Conservation (phyloP, 2,113 vertebrate species). For the Tachycineta bicolor region DNA sequence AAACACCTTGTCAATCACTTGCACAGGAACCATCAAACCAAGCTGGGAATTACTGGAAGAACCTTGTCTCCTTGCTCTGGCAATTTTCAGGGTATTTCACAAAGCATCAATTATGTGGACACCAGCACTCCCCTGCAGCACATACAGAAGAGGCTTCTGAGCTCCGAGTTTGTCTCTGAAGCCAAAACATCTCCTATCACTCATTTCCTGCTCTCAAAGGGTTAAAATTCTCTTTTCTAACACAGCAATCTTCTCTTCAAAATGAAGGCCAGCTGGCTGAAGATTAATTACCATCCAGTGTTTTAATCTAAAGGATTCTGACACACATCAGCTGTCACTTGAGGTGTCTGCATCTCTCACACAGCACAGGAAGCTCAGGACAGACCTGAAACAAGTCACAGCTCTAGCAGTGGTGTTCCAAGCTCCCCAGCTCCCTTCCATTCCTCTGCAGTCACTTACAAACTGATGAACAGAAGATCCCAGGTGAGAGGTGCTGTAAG, state of each 20-base stretch:
- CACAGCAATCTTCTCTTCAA: neutral
- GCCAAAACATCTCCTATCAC: fast-evolving
- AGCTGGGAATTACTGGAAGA: neutral
- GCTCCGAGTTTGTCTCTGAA: neutral
- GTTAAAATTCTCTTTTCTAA: neutral
- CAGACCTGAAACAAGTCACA: neutral
- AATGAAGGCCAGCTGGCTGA: neutral
- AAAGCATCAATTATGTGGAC: neutral
- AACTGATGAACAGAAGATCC: neutral
- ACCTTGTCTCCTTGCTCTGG: neutral
- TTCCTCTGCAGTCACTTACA: neutral
- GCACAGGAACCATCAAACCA: neutral
- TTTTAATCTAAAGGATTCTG: neutral
- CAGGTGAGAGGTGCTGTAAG: neutral
- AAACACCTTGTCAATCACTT: neutral
- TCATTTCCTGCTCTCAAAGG: neutral
- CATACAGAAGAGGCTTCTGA: fast-evolving
- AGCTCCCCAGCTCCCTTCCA: neutral
- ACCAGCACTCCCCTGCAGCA: neutral
- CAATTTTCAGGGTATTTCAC: neutral
- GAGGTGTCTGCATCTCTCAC: neutral
- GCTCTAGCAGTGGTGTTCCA: fast-evolving
- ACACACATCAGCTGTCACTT: neutral
- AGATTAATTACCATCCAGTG: neutral
- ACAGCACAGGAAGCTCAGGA: neutral